Evolutionary conservation across 2,888 invertebrate species (phyloP), one percentile per base, ranked within the genome.

Genomic region (Atrina japonica): DNA sequence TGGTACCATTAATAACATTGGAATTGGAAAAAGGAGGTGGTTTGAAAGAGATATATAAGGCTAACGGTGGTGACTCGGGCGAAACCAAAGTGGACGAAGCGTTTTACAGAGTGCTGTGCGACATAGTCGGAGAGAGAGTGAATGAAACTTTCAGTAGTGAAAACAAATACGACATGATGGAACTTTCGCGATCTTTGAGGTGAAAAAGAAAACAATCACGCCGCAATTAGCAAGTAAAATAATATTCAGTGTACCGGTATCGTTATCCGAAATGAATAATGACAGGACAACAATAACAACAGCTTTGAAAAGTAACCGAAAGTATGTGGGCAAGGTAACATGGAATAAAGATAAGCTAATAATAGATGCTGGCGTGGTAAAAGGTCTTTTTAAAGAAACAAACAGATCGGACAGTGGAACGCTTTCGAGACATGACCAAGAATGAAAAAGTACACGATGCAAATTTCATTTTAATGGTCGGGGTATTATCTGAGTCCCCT

Each of bases 301-400:
- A 6, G 30, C 16, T 18, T 18, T 61, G 18, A 18, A 49, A 18
- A 23, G 35, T 5, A 63, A 63, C 11, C 23, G 1, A 2, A 30
- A 63, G 6, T 63, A 40, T 16, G 49, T 16, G 2, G 50, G 25
- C 1, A 63, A 25, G 7, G 16, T 69, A 7, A 45, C 16, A 2
- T 76, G 74, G 74, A 9, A 58, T n/a, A 47, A 50, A 18, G 81
- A 81, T 50, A 81, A 81, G 59, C 29, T 81, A 30, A 68, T 77
- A 49, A 64, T 81, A 29, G 70, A 77, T 27, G 70, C 72, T 11
- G 68, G 73, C 9, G 23, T 77, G 16, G 73, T 76, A 45, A 74
- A 76, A n/a, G 55, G 56, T 14, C 35, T 81, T 1, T 81, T 77
- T 43, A 60, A 71, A 27, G 23, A 70, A 9, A n/a, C 73, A 74